Conservation (phyloP, 2,888 invertebrate genomes). For the Leuctra nigra region DNA sequence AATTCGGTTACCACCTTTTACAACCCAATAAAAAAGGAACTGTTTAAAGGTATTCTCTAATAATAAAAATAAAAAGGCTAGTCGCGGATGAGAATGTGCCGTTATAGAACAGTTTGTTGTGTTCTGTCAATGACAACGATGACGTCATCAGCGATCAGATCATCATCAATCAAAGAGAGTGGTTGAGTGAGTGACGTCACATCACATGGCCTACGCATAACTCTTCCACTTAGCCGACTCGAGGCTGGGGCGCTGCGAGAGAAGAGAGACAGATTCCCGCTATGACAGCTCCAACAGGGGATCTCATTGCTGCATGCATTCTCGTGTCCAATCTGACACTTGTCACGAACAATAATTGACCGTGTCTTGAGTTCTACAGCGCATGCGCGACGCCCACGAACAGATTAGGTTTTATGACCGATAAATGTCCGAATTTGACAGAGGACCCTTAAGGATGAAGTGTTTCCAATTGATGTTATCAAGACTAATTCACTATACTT, state of each 20-base stretch:
- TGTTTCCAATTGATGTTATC: too few relatives aligned
- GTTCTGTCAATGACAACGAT: neutral
- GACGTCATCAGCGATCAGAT: neutral
- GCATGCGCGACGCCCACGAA: too few relatives aligned
- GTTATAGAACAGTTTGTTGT: neutral
- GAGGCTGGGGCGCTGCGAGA: neutral
- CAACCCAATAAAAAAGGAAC: neutral
- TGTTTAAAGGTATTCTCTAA: neutral
- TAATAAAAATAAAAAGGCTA: neutral
- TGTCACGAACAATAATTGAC: neutral
- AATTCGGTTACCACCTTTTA: neutral
- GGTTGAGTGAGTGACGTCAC: constrained; percentile 2
- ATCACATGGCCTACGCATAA: neutral
- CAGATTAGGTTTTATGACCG: too few relatives aligned
- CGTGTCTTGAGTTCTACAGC: too few relatives aligned
- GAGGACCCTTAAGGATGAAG: too few relatives aligned
- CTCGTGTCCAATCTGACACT: neutral
- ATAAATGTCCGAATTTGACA: too few relatives aligned
- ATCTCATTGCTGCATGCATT: neutral
- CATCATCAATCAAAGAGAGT: constrained; percentile 7
- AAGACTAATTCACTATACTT: too few relatives aligned
- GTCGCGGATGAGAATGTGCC: too few relatives aligned
- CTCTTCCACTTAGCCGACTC: constrained; percentile 5
- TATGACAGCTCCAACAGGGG: neutral
- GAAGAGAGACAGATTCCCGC: neutral